phyloP scores from a whole-genome alignment of 2,888 invertebrate genomes.

The Lutraria lutraria region DNA sequence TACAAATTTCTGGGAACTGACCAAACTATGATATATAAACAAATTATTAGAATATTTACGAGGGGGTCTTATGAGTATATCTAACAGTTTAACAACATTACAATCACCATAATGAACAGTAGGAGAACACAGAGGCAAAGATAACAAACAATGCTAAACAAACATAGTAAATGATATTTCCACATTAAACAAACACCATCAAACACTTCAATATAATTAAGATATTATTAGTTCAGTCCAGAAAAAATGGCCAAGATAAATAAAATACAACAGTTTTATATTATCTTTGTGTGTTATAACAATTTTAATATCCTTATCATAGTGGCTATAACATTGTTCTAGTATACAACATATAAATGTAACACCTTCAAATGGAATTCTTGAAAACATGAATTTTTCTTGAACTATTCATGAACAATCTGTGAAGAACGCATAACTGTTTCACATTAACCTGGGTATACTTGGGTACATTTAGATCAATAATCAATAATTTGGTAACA shows the following conservation, averaged over 20 bases:
- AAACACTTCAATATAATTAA: no score
- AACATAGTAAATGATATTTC: no score
- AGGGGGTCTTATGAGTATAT: not conserved
- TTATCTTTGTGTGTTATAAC: not conserved
- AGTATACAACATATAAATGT: not conserved
- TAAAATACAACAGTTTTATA: no score
- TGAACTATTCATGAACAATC: no score
- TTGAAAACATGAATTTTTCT: no score
- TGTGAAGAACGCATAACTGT: no score
- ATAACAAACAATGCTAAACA: not conserved
- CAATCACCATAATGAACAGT: not conserved
- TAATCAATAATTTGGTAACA: not conserved
- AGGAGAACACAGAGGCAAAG: not conserved
- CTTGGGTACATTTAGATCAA: not conserved
- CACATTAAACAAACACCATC: no score
- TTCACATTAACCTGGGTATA: no score
- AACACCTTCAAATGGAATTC: no score
- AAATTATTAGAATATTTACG: not conserved
- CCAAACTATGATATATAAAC: slow-evolving; percentile 13
- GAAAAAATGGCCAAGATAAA: no score
- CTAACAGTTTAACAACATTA: slow-evolving; percentile 14
- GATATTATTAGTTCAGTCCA: no score
- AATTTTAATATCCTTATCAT: not conserved
- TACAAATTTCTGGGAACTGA: not conserved
- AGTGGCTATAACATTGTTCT: not conserved